Base-by-base conservation (phyloP, 2,113 vertebrate genomes). In the Tetrao urogallus region DNA sequence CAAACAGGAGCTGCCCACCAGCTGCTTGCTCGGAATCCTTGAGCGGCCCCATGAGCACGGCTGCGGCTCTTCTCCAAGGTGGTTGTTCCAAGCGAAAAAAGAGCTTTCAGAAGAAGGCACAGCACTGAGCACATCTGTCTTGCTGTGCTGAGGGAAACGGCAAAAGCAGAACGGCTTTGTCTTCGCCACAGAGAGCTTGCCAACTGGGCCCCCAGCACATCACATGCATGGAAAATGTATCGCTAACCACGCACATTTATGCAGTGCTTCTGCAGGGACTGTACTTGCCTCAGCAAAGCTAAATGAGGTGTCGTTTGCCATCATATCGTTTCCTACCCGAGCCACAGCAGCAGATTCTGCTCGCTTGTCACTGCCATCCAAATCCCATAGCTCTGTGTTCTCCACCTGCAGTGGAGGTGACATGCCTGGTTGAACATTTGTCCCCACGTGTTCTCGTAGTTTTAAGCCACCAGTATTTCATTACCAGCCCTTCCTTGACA, bases 161-260 rank as follows among this genome's bases (percentile, higher is more conserved):
- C 73, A 89, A 52, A 71, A 91, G 57, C 50, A 92, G 75, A 72
- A 78, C 13, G 34, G 50, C 58, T 87, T 86, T 88, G 50, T 58
- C 40, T 88, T 72, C 40, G 11, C 20, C 11, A 8, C 30, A 34
- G 13, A 6, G 30, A 45, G 32, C 67, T 91, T 93, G 66, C 42
- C 79, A 30, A 1, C 3, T 65, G 52, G 18, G 69, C 65, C 75
- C 16, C 69, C 42, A 40, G 1, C 57, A 21, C 63, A 43, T n/a
- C 70, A 3, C 61, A 15, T 0, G 1, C 20, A 1, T 22, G 58
- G 61, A 22, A 43, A 64, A 45, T 8, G 18, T 42, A n/a, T 42
- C 2, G 0, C 57, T 30, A 9, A 16, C 43, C 57, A 60, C 1
- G 0, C 14, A 0, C 8, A 0, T 47, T 42, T 28, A 20, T 6